Evolutionary conservation across 2,888 invertebrate genomes (phyloP).

Genomic region (Malachius bipustulatus): DNA sequence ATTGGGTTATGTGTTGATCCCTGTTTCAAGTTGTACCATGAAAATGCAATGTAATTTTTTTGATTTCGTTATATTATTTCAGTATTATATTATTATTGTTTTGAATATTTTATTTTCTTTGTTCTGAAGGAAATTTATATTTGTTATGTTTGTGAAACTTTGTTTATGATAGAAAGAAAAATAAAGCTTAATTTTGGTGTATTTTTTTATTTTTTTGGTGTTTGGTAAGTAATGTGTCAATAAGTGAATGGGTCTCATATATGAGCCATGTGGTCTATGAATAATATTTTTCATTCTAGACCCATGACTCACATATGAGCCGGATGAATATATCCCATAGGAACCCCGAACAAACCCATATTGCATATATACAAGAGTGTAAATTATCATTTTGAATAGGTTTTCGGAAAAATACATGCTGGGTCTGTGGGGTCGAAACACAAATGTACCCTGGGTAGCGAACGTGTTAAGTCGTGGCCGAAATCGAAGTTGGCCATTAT

Average conservation of each 20-base stretch:
- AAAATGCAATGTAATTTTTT: neutral
- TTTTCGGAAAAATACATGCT: too few species aligned
- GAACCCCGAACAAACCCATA: too few species aligned
- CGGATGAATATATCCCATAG: neutral
- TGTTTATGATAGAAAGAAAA: too few species aligned
- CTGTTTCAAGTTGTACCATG: neutral
- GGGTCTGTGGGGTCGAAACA: conserved; percentile 1
- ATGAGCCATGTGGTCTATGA: neutral
- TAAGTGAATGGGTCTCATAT: neutral
- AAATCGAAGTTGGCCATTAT: too few species aligned
- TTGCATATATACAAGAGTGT: neutral
- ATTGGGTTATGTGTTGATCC: conserved; percentile 2
- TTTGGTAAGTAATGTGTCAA: too few species aligned
- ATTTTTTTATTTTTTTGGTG: too few species aligned
- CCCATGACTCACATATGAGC: neutral
- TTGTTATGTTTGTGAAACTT: too few species aligned
- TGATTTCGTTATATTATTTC: neutral
- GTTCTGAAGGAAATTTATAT: too few species aligned
- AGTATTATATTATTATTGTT: too few species aligned
- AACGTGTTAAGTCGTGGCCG: conserved; percentile 3
- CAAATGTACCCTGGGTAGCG: neutral
- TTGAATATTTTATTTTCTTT: too few species aligned
- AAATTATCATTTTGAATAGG: too few species aligned
- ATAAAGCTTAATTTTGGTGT: too few species aligned
- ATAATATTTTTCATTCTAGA: neutral